These are phyloP conservation scores for Platichthys flesus DNA, from an alignment of 2,113 vertebrate genomes.

Conservation along the genomic window DNA sequence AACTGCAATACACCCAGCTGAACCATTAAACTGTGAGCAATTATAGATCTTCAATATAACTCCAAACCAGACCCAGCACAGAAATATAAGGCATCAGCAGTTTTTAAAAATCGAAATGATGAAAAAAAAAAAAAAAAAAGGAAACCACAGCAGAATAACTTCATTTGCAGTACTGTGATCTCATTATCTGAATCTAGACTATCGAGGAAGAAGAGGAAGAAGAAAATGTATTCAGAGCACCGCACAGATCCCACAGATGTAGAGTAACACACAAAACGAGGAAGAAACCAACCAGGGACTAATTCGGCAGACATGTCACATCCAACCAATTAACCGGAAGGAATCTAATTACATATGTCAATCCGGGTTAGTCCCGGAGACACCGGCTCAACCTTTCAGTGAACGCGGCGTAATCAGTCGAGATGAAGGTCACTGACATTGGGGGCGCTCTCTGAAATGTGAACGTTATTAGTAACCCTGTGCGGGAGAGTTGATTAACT, in stretches of 20 bases:
- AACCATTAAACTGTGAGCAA: slow-evolving; percentile 32
- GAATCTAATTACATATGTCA: slow-evolving; percentile 58
- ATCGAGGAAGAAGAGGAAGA: slow-evolving; percentile 3
- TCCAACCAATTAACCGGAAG: slow-evolving; percentile 48
- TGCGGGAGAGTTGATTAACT: slow-evolving; percentile 61
- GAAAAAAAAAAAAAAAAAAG: background rate
- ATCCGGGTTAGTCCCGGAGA: slow-evolving; percentile 26
- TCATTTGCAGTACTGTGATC: slow-evolving; percentile 39
- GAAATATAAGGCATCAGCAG: slow-evolving; percentile 29
- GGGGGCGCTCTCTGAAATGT: slow-evolving; percentile 38
- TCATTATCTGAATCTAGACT: slow-evolving; percentile 38
- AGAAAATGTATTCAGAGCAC: no score
- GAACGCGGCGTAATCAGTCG: slow-evolving; percentile 55
- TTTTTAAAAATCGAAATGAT: slow-evolving; percentile 7
- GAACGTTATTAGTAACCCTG: slow-evolving; percentile 59
- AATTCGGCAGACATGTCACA: slow-evolving; percentile 36
- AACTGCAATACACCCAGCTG: slow-evolving; percentile 2
- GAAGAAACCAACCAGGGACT: background rate
- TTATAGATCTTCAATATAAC: slow-evolving; percentile 33
- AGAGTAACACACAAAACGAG: slow-evolving; percentile 7
- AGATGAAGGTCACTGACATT: slow-evolving; percentile 56
- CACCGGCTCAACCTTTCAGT: slow-evolving; percentile 50
- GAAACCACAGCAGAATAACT: slow-evolving; percentile 51
- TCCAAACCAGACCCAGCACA: slow-evolving; percentile 13
- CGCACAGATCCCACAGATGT: no score